Percentiles rank a stretch among this genome's conserved stretches.
phyloP scores from a whole-genome alignment of 2,113 vertebrate species.

The Hoplias malabaricus region DNA sequence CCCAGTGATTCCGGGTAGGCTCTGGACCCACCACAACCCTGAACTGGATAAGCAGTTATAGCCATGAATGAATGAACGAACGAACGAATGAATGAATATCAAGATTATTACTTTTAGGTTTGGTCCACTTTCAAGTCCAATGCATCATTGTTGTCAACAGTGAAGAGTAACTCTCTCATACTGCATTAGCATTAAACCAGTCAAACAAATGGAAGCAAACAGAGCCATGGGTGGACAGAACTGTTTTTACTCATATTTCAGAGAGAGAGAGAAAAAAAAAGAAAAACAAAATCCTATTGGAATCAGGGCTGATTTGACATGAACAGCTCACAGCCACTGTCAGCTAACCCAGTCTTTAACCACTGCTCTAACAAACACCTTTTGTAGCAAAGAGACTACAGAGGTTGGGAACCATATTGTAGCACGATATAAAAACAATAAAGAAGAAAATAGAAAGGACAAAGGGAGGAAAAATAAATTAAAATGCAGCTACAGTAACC shows the following conservation, averaged over 20 bases:
- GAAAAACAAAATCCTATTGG: not conserved
- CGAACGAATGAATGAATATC: no score
- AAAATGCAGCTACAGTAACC: constrained; percentile 60
- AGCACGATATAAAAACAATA: constrained; percentile 17
- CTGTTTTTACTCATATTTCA: constrained; percentile 44
- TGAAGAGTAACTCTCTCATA: not conserved
- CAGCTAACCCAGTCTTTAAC: constrained; percentile 32
- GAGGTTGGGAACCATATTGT: not conserved
- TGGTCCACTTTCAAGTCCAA: no score
- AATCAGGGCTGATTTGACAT: constrained; percentile 11
- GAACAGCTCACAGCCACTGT: constrained; percentile 42
- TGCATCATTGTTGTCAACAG: not conserved
- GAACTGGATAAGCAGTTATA: no score
- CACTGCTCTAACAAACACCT: constrained; percentile 8
- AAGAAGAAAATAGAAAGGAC: not conserved
- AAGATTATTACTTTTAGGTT: no score
- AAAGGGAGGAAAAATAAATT: constrained; percentile 58
- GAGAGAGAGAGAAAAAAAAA: no score
- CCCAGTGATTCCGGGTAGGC: no score
- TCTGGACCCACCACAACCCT: no score
- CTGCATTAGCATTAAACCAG: not conserved
- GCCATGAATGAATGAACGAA: no score
- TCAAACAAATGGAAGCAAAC: not conserved
- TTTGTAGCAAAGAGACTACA: not conserved
- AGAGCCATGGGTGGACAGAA: constrained; percentile 12